Percentiles rank a stretch among this genome's conserved stretches.
These are phyloP conservation scores for Holacanthella duospinosa DNA, from an alignment of 2,888 invertebrate species.

Conservation along the genomic window DNA sequence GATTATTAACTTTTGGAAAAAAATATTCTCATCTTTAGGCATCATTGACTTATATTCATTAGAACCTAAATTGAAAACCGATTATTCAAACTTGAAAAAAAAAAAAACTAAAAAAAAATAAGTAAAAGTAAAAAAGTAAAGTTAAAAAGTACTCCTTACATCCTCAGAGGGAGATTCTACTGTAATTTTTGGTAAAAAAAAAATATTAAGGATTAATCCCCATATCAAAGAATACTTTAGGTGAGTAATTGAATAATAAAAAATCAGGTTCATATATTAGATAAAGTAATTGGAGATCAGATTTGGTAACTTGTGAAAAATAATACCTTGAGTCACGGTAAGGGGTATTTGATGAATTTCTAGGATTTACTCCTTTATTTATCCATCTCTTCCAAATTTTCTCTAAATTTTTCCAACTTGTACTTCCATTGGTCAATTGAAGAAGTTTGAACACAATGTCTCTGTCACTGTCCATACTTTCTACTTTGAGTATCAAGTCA, in stretches of 20 bases:
- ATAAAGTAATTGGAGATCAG: neutral
- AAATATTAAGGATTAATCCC: neutral
- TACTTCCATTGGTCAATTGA: neutral
- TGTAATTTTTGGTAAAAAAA: neutral
- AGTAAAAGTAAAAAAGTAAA: no score
- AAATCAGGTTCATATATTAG: neutral
- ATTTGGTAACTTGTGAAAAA: neutral
- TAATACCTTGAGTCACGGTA: neutral
- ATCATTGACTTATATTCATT: no score
- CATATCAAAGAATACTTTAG: neutral
- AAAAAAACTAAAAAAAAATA: no score
- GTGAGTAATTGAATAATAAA: neutral
- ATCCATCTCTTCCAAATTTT: slow-evolving; percentile 28
- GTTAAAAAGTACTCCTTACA: neutral
- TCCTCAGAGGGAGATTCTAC: neutral
- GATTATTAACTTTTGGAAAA: neutral
- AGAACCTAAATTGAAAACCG: no score
- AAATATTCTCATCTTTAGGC: neutral
- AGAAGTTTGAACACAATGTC: slow-evolving; percentile 20
- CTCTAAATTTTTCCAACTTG: slow-evolving; percentile 18
- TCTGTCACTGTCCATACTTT: slow-evolving; percentile 25
- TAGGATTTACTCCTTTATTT: slow-evolving; percentile 12
- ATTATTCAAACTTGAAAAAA: no score
- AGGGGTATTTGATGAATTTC: neutral
- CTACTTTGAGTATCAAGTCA: slow-evolving; percentile 32